Percentiles rank a stretch among this genome's conserved stretches.
Conservation (phyloP, 1,140 invertebrate species). For the Magallana angulata region DNA sequence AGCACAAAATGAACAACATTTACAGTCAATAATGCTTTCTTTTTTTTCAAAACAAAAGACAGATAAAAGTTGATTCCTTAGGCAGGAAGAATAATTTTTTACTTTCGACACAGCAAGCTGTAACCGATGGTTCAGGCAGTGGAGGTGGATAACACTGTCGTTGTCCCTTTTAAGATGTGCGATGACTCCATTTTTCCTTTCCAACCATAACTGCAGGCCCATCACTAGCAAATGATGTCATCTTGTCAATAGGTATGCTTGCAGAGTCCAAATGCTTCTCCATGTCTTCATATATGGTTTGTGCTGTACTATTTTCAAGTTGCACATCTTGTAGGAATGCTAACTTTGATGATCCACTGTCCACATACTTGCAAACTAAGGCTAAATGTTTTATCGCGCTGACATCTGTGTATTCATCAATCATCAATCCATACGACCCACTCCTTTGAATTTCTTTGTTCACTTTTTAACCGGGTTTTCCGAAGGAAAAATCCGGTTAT, state of each 20-base stretch:
- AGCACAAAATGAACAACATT: slow-evolving; percentile 43
- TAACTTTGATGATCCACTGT: neutral
- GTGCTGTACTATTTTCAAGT: neutral
- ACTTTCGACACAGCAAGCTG: slow-evolving; percentile 44
- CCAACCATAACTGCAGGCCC: slow-evolving; percentile 54
- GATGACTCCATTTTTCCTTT: slow-evolving; percentile 51
- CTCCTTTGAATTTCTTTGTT: too few species aligned
- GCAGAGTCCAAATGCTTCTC: neutral
- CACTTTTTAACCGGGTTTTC: too few species aligned
- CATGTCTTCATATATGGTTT: neutral
- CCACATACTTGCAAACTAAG: neutral
- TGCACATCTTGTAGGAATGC: neutral
- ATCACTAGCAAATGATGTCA: slow-evolving; percentile 56
- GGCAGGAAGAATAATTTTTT: slow-evolving; percentile 14
- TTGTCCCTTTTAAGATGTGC: slow-evolving; percentile 46
- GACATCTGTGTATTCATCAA: neutral
- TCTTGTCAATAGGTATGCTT: neutral
- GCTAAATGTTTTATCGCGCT: neutral
- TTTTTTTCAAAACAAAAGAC: slow-evolving; percentile 43
- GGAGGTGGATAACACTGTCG: slow-evolving; percentile 45
- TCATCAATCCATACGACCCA: neutral
- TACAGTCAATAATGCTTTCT: slow-evolving; percentile 10
- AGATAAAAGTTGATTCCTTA: slow-evolving; percentile 32
- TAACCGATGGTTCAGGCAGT: slow-evolving; percentile 58
- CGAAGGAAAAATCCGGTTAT: too few species aligned